Conservation (phyloP, 2,888 invertebrate genomes). For the Nomada flava region DNA sequence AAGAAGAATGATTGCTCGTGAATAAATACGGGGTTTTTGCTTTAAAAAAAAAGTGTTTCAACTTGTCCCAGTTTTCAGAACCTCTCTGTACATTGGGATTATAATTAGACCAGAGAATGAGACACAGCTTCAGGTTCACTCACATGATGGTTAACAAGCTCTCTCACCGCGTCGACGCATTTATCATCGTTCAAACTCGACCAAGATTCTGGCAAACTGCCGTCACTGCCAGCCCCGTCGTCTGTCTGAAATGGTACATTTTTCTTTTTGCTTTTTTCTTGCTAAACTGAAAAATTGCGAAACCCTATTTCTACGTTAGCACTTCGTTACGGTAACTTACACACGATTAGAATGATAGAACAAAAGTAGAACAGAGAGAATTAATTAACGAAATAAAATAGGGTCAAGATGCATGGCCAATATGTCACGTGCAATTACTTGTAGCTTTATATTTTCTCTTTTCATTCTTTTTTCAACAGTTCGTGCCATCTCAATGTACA, state of each 20-base stretch:
- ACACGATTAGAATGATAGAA: neutral
- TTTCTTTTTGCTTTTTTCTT: conserved; percentile 24
- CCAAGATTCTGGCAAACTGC: conserved; percentile 81
- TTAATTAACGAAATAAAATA: conserved; percentile 6
- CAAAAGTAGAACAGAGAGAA: neutral
- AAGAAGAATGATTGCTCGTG: too few species aligned
- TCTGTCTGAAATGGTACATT: conserved; percentile 81
- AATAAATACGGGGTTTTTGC: neutral
- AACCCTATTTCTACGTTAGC: neutral
- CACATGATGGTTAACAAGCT: conserved; percentile 90
- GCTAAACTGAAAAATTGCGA: conserved; percentile 18
- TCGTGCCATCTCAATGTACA: conserved; percentile 34
- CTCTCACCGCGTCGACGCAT: conserved; percentile 88
- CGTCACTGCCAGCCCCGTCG: conserved; percentile 79
- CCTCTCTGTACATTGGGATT: neutral
- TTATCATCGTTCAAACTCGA: conserved; percentile 86
- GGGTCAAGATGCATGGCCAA: conserved; percentile 38
- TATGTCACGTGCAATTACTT: conserved; percentile 43
- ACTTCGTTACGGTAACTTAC: neutral
- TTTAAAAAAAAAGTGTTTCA: neutral
- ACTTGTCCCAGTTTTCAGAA: neutral
- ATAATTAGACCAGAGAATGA: conserved; percentile 15
- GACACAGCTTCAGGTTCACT: conserved; percentile 78
- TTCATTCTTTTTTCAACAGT: neutral
- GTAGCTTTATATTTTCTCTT: neutral